These are phyloP conservation scores for Gymnosoma rotundatum DNA, from an alignment of 2,888 invertebrate genomes.

Conservation along the genomic window DNA sequence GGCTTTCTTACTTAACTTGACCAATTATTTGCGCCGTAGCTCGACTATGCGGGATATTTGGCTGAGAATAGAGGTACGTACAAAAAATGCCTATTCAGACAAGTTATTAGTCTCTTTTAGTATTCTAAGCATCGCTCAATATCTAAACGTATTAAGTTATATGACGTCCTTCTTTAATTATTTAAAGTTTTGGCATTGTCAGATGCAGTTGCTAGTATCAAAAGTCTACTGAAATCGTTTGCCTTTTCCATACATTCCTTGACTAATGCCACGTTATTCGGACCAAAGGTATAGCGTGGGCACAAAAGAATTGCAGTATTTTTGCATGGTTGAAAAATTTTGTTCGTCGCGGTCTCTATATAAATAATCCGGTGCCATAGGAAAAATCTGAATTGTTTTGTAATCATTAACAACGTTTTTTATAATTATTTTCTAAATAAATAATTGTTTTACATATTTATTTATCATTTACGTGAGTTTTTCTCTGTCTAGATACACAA, in stretches of 20 bases:
- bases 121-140: conserved; percentile 94
- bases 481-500: too few species aligned
- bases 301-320: too few species aligned
- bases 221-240: conserved; percentile 95
- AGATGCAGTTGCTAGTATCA: conserved; percentile 93
- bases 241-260: conserved; percentile 97
- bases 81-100: conserved; percentile 99
- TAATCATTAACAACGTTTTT: too few species aligned
- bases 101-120: conserved; percentile 91
- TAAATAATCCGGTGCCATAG: too few species aligned
- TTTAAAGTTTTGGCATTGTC: conserved; percentile 91
- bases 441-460: too few species aligned
- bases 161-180: conserved; percentile 90
- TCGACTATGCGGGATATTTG: conserved; percentile 93
- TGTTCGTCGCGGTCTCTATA: too few species aligned
- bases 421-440: too few species aligned
- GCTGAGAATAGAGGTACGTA: conserved; percentile 97
- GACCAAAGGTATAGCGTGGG: too few species aligned
- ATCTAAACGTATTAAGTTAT: conserved; percentile 94
- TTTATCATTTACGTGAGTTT: too few species aligned
- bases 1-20: conserved; percentile 92
- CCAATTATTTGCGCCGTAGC: conserved; percentile 92
- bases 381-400: too few species aligned
- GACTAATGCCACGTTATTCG: conserved; percentile 93
- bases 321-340: too few species aligned